A percentile compares a stretch with the other conserved stretches of the same genome.
phyloP scores from a whole-genome alignment of 2,888 invertebrate species.

The Sericinus montela region DNA sequence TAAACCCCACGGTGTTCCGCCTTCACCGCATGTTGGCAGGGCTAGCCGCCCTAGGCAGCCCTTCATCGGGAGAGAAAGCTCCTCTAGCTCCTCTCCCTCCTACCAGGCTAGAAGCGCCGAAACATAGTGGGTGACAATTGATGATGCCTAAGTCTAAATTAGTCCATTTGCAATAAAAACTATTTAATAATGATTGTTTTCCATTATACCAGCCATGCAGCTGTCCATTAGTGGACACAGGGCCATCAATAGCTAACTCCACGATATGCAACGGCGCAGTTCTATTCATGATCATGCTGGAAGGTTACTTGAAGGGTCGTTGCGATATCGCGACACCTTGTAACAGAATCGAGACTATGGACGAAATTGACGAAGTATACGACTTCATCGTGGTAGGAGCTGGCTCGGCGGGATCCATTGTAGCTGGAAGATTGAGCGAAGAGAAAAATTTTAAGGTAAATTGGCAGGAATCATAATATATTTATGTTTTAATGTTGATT shows the following conservation, averaged over 20 bases:
- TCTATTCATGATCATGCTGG: slow-evolving; percentile 81
- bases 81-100: too few species aligned
- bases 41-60: too few species aligned
- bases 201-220: slow-evolving; percentile 41
- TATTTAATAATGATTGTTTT: background rate
- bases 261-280: slow-evolving; percentile 74
- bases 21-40: too few species aligned
- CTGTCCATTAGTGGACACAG: slow-evolving; percentile 72
- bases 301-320: slow-evolving; percentile 74
- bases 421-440: slow-evolving; percentile 81
- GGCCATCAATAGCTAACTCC: slow-evolving; percentile 64
- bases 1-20: too few species aligned
- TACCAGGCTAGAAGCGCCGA: too few species aligned
- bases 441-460: slow-evolving; percentile 63
- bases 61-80: too few species aligned
- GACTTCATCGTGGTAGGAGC: slow-evolving; percentile 83
- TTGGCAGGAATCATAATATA: background rate
- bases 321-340: slow-evolving; percentile 76
- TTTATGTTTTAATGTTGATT: too few species aligned
- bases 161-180: too few species aligned
- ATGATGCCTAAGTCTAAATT: too few species aligned
- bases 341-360: slow-evolving; percentile 62
- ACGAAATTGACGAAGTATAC: slow-evolving; percentile 59
- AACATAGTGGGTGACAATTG: too few species aligned
- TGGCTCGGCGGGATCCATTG: slow-evolving; percentile 81